Evolutionary conservation across 1,140 invertebrate genomes (phyloP), one percentile per base, ranked within the genome.

Genomic region (Rhynchophorus ferrugineus): DNA sequence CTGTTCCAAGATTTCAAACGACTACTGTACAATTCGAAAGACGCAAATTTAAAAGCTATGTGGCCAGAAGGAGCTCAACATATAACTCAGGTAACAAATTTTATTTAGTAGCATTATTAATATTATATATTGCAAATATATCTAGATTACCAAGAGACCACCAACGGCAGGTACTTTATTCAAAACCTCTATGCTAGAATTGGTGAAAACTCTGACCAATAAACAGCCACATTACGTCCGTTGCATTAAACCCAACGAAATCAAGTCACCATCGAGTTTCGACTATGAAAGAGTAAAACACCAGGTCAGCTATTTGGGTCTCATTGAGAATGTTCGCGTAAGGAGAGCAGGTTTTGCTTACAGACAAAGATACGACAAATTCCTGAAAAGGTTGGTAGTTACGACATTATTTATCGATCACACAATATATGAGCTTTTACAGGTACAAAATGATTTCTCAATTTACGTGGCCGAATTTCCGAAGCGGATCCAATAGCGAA

Each of bases 151-250:
- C 9, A 96, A 95, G 67, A 76, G 94, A 22, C 94, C 94, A 0
- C 75, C 87, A 19, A 97, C 93, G 0, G 93, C 93, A 21, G 93
- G 91, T 20, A 91, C 89, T 1, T 73, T 95, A 24, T 98, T 98
- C 77, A 91, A 93, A 68, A 91, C 85, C 62, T 97, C 94, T 1
- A 97, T 98, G 87, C 76, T 88, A 44, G 82, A 86, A 20, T 74
- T 98, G 18, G 90, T 96, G 1, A 80, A 87, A 41, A 95, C 90
- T 41, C 72, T 98, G 57, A 81, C 84, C 7, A 87, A 81, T 65
- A 96, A 96, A 75, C 91, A 95, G 63, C 93, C 95, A 1, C 95
- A 92, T 73, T 97, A 97, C 73, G 89, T 97, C n/a, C 80, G 94
- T 37, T 96, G 92, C 67, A 84, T 95, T 56, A 98, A 98, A 69